Evolutionary conservation across 2,797 vertebrate species (phyloP).

Genomic region (Girardinus metallicus): DNA sequence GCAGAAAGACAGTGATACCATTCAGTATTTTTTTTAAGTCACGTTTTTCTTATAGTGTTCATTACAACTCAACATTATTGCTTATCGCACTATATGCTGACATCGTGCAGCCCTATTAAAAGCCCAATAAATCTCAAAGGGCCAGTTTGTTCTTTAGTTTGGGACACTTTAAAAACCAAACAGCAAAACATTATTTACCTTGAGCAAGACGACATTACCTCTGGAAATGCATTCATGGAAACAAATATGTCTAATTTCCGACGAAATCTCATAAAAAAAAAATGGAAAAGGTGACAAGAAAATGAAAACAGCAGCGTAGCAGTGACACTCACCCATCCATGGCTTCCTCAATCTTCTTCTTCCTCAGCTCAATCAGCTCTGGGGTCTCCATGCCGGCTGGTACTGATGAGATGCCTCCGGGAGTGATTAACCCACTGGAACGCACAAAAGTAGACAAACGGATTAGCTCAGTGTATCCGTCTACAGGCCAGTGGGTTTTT

Average conservation of each 20-base stretch:
- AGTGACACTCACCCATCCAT: slow-evolving; percentile 87
- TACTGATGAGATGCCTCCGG: slow-evolving; percentile 91
- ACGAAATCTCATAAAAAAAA: not conserved
- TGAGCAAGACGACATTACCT: not conserved
- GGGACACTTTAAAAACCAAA: not conserved
- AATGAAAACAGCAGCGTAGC: not conserved
- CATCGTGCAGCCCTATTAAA: not conserved
- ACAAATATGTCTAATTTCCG: not conserved
- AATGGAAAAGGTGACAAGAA: not conserved
- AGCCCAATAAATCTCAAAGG: not conserved
- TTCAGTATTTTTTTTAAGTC: not conserved
- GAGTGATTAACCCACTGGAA: slow-evolving; percentile 90
- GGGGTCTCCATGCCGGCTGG: slow-evolving; percentile 96
- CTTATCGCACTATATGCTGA: not conserved
- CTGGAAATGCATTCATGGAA: not conserved
- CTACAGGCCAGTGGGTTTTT: not conserved
- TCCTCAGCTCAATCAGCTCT: slow-evolving; percentile 93
- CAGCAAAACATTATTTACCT: not conserved
- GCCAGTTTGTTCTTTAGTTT: not conserved
- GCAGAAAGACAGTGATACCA: not conserved
- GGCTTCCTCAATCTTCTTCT: slow-evolving; percentile 95
- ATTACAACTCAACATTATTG: no score
- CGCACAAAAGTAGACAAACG: not conserved
- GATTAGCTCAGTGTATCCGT: not conserved
- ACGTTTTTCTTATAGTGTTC: not conserved